These are phyloP conservation scores for Dreissena rostriformis DNA, from an alignment of 1,140 invertebrate genomes.

Conservation along the genomic window DNA sequence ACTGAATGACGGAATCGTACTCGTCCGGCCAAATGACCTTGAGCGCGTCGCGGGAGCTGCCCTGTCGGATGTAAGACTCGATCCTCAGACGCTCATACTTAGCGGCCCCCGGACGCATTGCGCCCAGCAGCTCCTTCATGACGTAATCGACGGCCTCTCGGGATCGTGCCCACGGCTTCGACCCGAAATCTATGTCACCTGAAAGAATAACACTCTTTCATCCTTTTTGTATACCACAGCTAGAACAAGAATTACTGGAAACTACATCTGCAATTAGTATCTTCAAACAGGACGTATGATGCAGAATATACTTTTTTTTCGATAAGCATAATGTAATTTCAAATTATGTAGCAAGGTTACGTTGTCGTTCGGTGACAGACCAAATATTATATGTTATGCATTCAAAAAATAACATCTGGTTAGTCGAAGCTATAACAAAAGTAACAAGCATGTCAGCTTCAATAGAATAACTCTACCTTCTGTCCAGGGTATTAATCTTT, in stretches of 20 bases:
- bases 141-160: constrained; percentile 20
- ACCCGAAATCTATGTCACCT: constrained; percentile 34
- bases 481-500: background rate
- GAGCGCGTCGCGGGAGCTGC: constrained; percentile 36
- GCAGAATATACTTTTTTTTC: too few species aligned
- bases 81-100: background rate
- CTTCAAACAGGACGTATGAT: background rate
- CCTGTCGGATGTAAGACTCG: constrained; percentile 46
- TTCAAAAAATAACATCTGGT: background rate
- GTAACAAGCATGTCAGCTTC: background rate
- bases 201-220: background rate
- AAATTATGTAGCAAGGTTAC: background rate
- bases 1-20: constrained; percentile 28
- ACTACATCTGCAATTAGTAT: background rate
- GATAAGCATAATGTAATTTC: background rate
- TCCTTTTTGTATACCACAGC: background rate
- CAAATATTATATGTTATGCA: background rate
- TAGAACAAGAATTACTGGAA: background rate
- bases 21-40: constrained; percentile 44
- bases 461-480: background rate
- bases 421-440: background rate
- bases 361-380: background rate
- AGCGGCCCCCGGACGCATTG: background rate
- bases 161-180: constrained; percentile 12
- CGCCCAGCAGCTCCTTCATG: background rate